Evolutionary conservation across 2,888 invertebrate genomes (phyloP).

Genomic region (Bedellia somnulentella): DNA sequence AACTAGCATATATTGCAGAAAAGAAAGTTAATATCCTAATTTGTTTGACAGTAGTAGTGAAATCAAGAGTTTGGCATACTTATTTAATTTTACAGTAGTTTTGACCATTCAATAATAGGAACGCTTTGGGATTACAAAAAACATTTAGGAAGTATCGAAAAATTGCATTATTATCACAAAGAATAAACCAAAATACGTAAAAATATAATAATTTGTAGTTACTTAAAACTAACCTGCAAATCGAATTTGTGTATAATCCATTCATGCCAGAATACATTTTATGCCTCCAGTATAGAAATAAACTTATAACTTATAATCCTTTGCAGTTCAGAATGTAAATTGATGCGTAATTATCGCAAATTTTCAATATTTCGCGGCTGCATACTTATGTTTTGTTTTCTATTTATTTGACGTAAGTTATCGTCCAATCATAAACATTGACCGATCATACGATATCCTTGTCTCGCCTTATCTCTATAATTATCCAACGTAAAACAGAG

Average conservation of each 20-base stretch:
- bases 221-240: conserved; percentile 54
- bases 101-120: too few species aligned
- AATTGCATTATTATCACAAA: too few species aligned
- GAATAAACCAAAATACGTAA: too few species aligned
- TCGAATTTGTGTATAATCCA: conserved; percentile 39
- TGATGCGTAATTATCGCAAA: conserved; percentile 15
- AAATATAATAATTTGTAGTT: too few species aligned
- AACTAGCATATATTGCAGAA: too few species aligned
- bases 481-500: conserved; percentile 17
- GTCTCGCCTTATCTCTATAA: conserved; percentile 18
- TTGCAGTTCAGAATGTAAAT: conserved; percentile 12
- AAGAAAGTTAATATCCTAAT: too few species aligned
- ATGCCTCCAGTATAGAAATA: conserved; percentile 12
- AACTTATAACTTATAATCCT: conserved; percentile 18
- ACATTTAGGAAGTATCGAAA: too few species aligned
- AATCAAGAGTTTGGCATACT: too few species aligned
- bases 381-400: conserved; percentile 27
- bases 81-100: too few species aligned
- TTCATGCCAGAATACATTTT: conserved; percentile 46
- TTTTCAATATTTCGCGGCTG: conserved; percentile 26
- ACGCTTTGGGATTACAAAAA: too few species aligned
- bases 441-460: conserved; percentile 45
- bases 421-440: conserved; percentile 28
- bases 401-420: conserved; percentile 25
- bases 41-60: too few species aligned